Percentiles rank a stretch among this genome's conserved stretches.
Evolutionary conservation across 2,113 vertebrate species (phyloP).

Genomic region (Chloebia gouldiae): DNA sequence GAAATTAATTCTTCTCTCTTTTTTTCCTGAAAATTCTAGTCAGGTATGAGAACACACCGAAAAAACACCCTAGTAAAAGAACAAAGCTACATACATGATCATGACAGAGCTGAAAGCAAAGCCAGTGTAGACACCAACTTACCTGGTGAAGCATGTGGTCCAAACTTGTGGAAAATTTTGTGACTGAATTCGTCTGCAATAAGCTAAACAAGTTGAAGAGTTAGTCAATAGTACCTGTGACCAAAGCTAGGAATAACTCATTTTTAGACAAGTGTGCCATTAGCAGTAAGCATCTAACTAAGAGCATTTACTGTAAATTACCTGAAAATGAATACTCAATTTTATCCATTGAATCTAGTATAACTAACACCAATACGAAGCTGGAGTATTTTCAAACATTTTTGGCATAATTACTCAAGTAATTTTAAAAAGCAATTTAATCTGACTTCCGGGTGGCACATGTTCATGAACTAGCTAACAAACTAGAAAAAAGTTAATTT

Average conservation of each 20-base stretch:
- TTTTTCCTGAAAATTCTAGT: background rate
- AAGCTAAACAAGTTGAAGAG: constrained; percentile 73
- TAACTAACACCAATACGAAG: background rate
- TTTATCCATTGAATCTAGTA: background rate
- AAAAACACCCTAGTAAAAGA: background rate
- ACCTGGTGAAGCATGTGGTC: constrained; percentile 80
- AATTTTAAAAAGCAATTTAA: background rate
- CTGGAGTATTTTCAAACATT: background rate
- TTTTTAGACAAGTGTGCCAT: background rate
- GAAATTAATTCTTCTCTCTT: background rate
- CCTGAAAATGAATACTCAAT: background rate
- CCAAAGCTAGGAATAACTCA: background rate
- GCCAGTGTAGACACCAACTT: background rate
- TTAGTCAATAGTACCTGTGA: background rate
- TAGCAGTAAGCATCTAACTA: background rate
- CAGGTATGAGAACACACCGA: background rate
- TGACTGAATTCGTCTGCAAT: constrained; percentile 94
- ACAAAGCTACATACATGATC: background rate
- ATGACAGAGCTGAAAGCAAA: background rate
- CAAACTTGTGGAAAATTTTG: constrained; percentile 78
- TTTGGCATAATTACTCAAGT: background rate
- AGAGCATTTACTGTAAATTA: background rate
- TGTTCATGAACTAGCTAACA: background rate
- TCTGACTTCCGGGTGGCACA: background rate
- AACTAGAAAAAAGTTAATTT: background rate